Base-by-base conservation (phyloP, 2,113 vertebrate species). In the Isichthys henryi region DNA sequence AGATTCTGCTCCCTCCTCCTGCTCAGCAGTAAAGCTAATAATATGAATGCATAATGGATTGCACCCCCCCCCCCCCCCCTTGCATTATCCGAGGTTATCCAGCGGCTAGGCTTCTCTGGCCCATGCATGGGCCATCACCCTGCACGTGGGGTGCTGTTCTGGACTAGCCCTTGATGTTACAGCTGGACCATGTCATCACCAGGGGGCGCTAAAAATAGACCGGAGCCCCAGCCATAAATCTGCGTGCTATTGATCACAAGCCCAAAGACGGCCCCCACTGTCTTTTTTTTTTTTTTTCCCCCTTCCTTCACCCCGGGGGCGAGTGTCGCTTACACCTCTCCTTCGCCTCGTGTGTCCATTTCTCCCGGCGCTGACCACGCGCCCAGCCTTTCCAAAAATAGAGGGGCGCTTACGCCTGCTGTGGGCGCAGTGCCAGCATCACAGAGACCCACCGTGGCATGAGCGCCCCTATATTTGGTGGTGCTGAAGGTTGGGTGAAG, bases 361-460 rank as follows among this genome's bases (percentile, higher is more conserved):
- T 11, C 39, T 84, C 23, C 91, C 1, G 15, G 90, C 92, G 90
- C 89, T 90, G 35, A 89, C 91, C 88, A 31, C 91, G 92, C 93
- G 90, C 89, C 92, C 92, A 93, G 91, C 91, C 89, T 43, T 27
- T 94, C 93, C 94, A 91, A 88, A 95, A 94, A 93, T 93, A 92
- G 95, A 23, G 82, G 45, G 23, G 6, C 3, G 39, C 27, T 70
- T 70, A 70, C 62, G n/a, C 62, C 62, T 11, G 27, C n/a, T 31
- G 27, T 10, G 27, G 62, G 62, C 62, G 10, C 62, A 70, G 62
- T 1, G 27, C 62, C 62, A 88, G 91, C 56, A 88, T 90, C 88
- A 80, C 13, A 43, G 8, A 88, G 58, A 91, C 82, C 66, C 0
- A 1, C 35, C 90, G 0, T 17, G 84, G 21, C 90, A 45, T 19